Evolutionary conservation across 2,113 vertebrate species (phyloP), one percentile per base, ranked within the genome.

Genomic region (Mustelus asterias): DNA sequence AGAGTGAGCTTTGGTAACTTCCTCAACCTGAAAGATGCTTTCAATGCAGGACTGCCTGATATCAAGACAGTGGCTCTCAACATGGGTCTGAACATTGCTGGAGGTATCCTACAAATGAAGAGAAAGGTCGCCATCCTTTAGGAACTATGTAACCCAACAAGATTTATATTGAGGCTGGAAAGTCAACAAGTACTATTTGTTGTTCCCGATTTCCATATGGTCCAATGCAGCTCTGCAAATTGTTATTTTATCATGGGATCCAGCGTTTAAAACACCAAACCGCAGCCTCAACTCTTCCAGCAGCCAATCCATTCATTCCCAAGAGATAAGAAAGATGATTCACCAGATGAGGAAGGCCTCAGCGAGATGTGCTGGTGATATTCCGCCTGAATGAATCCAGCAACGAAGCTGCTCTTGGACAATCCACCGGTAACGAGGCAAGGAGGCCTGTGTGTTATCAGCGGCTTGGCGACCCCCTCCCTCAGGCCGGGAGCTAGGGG

Each of bases 1-100:
- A 98, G 96, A 0, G 97, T 96, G 20, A 98, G 96, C 96, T 97
- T 98, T 58, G 98, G 97, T 18, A 98, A 96, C 11, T 96, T 96
- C 48, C 96, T 96, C 96, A 97, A 96, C 95, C 96, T 94, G 13
- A 72, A 72, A 72, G 94, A 72, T 2, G 26, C 44, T 95, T 95
- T 95, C 16, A 29, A 54, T 54, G 67, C 69, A 54, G 94, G 9
- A 26, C 13, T 72, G n/a, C 10, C 41, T 11, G 69, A 48, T 4
- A 44, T 95, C 24, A 76, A 76, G 41, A 72, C 94, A 54, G 69
- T 44, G 37, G 69, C 26, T 29, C 69, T 44, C 22, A 48, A 95
- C 69, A 76, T 9, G 24, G 94, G 24, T 72, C 69, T 95, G 37
- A 70, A 72, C 1, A 70, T 54, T 29, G 22, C 24, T 69, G 69